Evolutionary conservation across 2,888 invertebrate species (phyloP).

Genomic region (Entomobrya proxima): DNA sequence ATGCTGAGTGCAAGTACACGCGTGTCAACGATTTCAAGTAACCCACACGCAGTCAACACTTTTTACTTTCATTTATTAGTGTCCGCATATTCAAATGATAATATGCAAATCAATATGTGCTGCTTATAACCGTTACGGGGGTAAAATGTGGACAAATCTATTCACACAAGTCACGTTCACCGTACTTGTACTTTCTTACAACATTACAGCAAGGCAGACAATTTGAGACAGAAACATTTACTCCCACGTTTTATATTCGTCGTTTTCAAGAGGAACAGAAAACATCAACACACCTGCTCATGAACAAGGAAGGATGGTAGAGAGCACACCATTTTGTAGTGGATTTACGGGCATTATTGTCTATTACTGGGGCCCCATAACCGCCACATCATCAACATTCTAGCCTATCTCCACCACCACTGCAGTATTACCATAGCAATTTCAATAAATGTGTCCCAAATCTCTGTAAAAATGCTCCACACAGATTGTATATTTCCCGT

Average conservation of each 20-base stretch:
- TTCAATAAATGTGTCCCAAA: constrained; percentile 47
- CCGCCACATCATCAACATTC: constrained; percentile 1
- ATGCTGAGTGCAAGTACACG: too few relatives aligned
- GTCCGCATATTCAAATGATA: not conserved
- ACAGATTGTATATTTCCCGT: not conserved
- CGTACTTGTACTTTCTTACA: too few relatives aligned
- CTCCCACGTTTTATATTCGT: too few relatives aligned
- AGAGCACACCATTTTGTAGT: not conserved
- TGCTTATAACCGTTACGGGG: not conserved
- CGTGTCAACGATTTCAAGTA: too few relatives aligned
- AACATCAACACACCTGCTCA: not conserved
- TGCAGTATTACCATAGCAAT: constrained; percentile 27
- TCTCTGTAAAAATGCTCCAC: constrained; percentile 28
- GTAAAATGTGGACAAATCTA: not conserved
- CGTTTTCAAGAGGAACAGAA: not conserved
- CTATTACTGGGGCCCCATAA: not conserved
- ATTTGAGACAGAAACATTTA: too few relatives aligned
- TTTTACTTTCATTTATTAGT: too few relatives aligned
- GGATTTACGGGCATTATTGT: not conserved
- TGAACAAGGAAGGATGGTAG: not conserved
- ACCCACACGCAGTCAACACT: too few relatives aligned
- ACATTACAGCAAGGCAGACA: too few relatives aligned
- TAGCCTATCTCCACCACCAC: not conserved
- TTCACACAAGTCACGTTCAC: too few relatives aligned
- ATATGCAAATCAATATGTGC: too few relatives aligned